Evolutionary conservation across 2,113 vertebrate species (phyloP).

Genomic region (Colistium nudipinnis): DNA sequence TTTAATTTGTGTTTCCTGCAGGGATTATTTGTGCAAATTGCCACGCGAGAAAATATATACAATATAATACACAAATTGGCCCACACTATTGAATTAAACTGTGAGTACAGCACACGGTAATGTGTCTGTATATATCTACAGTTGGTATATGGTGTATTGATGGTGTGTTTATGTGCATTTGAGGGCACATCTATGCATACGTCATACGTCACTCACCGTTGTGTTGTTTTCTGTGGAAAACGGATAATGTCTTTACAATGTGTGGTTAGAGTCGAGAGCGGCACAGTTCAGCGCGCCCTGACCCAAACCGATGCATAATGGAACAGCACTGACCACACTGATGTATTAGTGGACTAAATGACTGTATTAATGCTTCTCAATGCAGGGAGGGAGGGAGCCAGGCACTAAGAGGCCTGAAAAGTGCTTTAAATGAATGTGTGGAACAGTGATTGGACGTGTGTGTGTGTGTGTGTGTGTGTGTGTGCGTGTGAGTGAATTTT

Average conservation of each 20-base stretch:
- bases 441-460: constrained; percentile 38
- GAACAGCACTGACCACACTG: constrained; percentile 65
- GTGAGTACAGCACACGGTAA: too few relatives aligned
- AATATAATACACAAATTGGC: too few relatives aligned
- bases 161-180: constrained; percentile 14
- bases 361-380: constrained; percentile 67
- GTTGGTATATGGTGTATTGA: not conserved
- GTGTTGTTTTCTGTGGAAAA: constrained; percentile 62
- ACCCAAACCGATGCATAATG: constrained; percentile 74
- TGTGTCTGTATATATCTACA: too few relatives aligned
- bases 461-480: not conserved
- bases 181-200: constrained; percentile 1
- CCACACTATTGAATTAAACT: too few relatives aligned
- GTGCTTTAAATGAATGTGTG: constrained; percentile 71
- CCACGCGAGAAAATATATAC: too few relatives aligned
- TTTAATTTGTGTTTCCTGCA: too few relatives aligned
- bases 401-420: constrained; percentile 64
- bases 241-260: constrained; percentile 72
- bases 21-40: too few relatives aligned
- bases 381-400: constrained; percentile 46
- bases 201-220: constrained; percentile 49
- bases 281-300: constrained; percentile 71
- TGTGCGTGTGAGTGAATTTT: not conserved
- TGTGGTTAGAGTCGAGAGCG: constrained; percentile 73
- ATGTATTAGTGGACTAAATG: constrained; percentile 74